Base-by-base conservation (phyloP, 92 coral and sea anemone genomes). In the Porites rus region DNA sequence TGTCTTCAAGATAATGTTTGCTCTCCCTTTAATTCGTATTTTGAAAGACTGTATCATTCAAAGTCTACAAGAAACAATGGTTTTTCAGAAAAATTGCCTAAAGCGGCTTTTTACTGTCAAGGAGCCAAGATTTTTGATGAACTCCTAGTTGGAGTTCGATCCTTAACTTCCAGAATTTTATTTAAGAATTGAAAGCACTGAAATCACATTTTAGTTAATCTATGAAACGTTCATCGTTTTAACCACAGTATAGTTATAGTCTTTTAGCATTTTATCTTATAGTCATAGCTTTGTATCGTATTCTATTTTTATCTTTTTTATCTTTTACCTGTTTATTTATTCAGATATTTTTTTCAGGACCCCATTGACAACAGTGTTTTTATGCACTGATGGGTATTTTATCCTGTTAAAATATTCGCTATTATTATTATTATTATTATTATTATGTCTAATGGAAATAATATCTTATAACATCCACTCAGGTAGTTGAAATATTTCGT, bases 1-100 rank as follows among this genome's bases (percentile, higher is more conserved):
- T 72, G 76, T 51, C 76, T 72, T 38, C 76, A 72, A 12, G 1
- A 17, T 51, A 72, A 72, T 38, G 59, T 72, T 72, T 72, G 76
- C 58, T 10, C 54, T 22, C 24, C 76, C 13, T 72, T 38, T 31
- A 72, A 72, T 59, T 31, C 53, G 10, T 10, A 46, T 22, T 38
- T 72, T 72, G 58, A 72, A 72, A 38, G 76, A 72, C 8, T 19
- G 46, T 56, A 6, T 72, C 54, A 51, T 38, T 19, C 56, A 4
- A 72, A 38, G 76, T 31, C 20, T 56, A 72, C 59, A 38, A 72
- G 76, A 31, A 72, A 72, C 76, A 72, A 51, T 31, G 52, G 58
- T 17, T 38, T 51, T 13, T 16, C 16, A 38, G 77, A 12, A 22
- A 51, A 46, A 16, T 7, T 72, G 18, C 61, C 77, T 17, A 72